These are phyloP conservation scores for Acanthurus lineatus DNA, from an alignment of 2,797 vertebrate species.

Conservation along the genomic window DNA sequence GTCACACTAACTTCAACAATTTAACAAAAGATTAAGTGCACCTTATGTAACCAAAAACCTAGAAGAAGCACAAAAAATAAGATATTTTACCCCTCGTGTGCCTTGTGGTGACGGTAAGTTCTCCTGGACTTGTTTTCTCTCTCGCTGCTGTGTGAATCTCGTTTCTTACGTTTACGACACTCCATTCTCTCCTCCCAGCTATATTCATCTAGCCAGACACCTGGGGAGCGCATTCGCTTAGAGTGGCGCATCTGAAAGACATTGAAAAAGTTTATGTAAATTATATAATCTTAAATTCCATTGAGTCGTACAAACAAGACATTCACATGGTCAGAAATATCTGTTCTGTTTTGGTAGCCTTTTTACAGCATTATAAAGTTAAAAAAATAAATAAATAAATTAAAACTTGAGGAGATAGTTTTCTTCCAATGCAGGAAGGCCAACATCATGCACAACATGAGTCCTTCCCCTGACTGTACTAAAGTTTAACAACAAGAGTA, in stretches of 20 bases:
- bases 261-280: not conserved
- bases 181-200: slow-evolving; percentile 89
- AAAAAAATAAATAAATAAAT: not conserved
- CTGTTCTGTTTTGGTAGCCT: not conserved
- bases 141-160: slow-evolving; percentile 91
- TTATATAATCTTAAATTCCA: not conserved
- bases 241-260: slow-evolving; percentile 90
- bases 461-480: too few species aligned
- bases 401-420: not conserved
- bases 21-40: too few species aligned
- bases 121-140: slow-evolving; percentile 91
- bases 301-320: too few species aligned
- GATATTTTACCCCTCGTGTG: slow-evolving; percentile 89
- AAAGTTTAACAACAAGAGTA: too few species aligned
- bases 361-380: too few species aligned
- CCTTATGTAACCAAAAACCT: not conserved
- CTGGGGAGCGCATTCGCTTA: slow-evolving; percentile 87
- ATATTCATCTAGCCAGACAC: slow-evolving; percentile 87
- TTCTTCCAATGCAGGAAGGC: not conserved
- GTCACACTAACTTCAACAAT: too few species aligned
- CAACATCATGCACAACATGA: not conserved
- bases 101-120: slow-evolving; percentile 71
- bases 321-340: not conserved
- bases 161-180: slow-evolving; percentile 87
- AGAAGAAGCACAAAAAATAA: not conserved